Percentiles rank a stretch among this genome's conserved stretches.
These are phyloP conservation scores for Macrotis lagotis DNA, from an alignment of 2,113 vertebrate genomes.

Conservation along the genomic window DNA sequence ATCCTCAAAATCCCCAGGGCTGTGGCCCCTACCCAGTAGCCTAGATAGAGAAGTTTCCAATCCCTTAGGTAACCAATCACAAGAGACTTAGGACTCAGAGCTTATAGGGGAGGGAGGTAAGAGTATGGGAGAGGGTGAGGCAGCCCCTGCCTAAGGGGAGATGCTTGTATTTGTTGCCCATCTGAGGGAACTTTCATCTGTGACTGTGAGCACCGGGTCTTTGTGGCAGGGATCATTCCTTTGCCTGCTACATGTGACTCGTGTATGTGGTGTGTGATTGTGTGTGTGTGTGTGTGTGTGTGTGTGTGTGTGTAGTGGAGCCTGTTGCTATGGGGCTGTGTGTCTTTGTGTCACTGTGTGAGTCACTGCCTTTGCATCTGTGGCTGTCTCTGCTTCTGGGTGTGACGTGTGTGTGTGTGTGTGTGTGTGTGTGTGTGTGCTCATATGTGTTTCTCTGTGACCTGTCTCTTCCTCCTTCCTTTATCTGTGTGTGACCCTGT, in stretches of 20 bases:
- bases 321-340: not conserved
- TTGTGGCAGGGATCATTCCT: not conserved
- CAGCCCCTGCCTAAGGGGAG: not conserved
- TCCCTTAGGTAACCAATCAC: not conserved
- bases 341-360: not conserved
- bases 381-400: conserved; percentile 1
- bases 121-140: not conserved
- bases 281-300: not conserved
- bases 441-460: not conserved
- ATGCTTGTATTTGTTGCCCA: not conserved
- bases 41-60: not conserved
- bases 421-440: too few species aligned
- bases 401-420: not conserved
- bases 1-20: not conserved
- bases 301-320: not conserved
- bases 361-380: conserved; percentile 1
- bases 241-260: too few species aligned
- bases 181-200: not conserved
- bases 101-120: not conserved
- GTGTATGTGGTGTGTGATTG: too few species aligned
- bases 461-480: not conserved
- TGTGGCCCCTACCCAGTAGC: not conserved
- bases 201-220: not conserved
- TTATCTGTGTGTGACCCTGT: not conserved
- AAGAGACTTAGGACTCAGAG: not conserved